Evolutionary conservation across 2,888 invertebrate genomes (phyloP), one percentile per base, ranked within the genome.

Genomic region (Celastrina argiolus): DNA sequence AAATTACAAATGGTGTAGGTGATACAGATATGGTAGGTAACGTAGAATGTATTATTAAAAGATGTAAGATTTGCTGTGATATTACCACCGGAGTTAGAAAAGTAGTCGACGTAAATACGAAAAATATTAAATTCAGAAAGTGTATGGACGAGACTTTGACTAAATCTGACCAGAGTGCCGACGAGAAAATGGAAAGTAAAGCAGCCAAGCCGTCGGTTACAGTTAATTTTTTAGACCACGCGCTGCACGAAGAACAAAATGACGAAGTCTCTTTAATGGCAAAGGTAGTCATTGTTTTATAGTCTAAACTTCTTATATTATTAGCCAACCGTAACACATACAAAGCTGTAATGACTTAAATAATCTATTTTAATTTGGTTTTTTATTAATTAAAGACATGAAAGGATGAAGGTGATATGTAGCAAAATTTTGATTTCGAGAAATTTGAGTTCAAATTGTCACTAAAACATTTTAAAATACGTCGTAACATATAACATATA

Each of bases 41-140:
- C 6, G 56, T 75, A 34, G 71, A 77, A 39, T 73, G 67, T 7
- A 66, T 74, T 45, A 65, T 79, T 39, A 74, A 70, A 34, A 78
- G 76, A 68, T 87, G 88, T 77, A 76, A 79, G 73, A 74, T 76
- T 75, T 88, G 88, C 74, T 79, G 78, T 71, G 78, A 79, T 67
- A 69, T 72, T 16, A 72, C 66, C 39, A 59, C 66, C 63, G 56
- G n/a, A 71, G 70, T 64, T 65, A 69, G 66, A 41, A 76, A 26
- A 70, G 71, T 73, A 64, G 56, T 72, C 28, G 56, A 72, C 65
- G 51, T 73, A 41, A 74, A 75, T 51, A 69, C 70, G 61, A 64
- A 61, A 56, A 69, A 73, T 42, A 78, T 75, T 69, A 84, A 81
- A 75, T 76, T 83, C 61, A 85, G 72, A 67, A 76, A 76, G 18